These are phyloP conservation scores for Schizopygopsis pylzovi DNA, from an alignment of 2,797 vertebrate genomes.

Conservation along the genomic window DNA sequence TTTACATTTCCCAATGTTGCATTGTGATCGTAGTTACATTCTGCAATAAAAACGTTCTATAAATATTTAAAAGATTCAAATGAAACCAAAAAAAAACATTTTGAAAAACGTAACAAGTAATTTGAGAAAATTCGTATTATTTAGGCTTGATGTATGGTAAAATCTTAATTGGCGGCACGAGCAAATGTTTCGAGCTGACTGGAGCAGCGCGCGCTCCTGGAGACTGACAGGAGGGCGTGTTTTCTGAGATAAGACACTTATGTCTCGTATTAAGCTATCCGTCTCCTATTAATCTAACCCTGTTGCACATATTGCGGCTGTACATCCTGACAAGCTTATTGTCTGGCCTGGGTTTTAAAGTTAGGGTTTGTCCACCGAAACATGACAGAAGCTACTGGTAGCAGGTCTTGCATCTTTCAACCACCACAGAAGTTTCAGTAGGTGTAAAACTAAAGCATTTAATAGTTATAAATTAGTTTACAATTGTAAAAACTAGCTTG, in stretches of 20 bases:
- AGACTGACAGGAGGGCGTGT: neutral
- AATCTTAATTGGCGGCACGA: no score
- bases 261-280: neutral
- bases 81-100: neutral
- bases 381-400: neutral
- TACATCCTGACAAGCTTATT: neutral
- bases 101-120: neutral
- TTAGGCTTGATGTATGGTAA: neutral
- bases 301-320: neutral
- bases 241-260: neutral
- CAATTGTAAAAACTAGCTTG: neutral
- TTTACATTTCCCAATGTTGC: neutral
- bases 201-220: neutral
- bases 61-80: neutral
- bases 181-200: neutral
- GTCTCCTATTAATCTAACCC: neutral
- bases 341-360: neutral
- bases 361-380: neutral
- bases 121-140: no score
- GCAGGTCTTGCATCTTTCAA: neutral
- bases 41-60: neutral
- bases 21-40: neutral
- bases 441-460: neutral
- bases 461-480: neutral
- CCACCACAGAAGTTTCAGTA: neutral